A percentile compares a stretch with the other conserved stretches of the same genome.
phyloP scores from a whole-genome alignment of 2,797 vertebrate species.

The Xiphorhynchus erythropygius region DNA sequence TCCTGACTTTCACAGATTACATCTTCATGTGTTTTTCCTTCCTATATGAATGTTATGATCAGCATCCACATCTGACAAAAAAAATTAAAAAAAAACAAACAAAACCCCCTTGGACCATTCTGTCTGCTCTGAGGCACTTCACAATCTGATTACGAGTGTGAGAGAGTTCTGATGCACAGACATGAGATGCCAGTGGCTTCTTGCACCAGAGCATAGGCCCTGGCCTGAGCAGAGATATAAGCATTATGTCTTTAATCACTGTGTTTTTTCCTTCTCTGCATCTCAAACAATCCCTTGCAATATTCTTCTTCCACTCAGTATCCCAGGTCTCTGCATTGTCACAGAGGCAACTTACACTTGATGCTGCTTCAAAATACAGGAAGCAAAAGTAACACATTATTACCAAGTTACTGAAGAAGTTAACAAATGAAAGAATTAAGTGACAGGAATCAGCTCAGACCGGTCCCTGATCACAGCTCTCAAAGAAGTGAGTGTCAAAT shows the following conservation, averaged over 20 bases:
- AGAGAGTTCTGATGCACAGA: neutral
- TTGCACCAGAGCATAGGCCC: neutral
- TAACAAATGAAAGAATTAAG: neutral
- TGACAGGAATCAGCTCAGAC: accelerated
- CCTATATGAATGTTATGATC: neutral
- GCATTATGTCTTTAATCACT: neutral
- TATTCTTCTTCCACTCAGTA: neutral
- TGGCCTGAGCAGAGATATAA: neutral
- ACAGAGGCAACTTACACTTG: neutral
- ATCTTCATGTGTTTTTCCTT: neutral
- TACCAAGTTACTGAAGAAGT: neutral
- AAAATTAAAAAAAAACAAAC: too few species aligned
- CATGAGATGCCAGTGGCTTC: neutral
- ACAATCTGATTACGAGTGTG: neutral
- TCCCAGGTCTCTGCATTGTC: neutral
- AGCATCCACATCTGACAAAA: neutral
- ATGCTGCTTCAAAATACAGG: neutral
- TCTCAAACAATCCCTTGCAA: neutral
- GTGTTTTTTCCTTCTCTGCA: neutral
- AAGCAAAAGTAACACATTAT: neutral
- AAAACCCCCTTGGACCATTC: neutral
- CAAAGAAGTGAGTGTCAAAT: neutral
- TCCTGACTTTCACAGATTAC: neutral
- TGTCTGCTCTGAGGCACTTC: neutral
- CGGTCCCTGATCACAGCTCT: neutral